These are phyloP conservation scores for Leptopterna dolabrata DNA, from an alignment of 2,888 invertebrate species.

Conservation along the genomic window DNA sequence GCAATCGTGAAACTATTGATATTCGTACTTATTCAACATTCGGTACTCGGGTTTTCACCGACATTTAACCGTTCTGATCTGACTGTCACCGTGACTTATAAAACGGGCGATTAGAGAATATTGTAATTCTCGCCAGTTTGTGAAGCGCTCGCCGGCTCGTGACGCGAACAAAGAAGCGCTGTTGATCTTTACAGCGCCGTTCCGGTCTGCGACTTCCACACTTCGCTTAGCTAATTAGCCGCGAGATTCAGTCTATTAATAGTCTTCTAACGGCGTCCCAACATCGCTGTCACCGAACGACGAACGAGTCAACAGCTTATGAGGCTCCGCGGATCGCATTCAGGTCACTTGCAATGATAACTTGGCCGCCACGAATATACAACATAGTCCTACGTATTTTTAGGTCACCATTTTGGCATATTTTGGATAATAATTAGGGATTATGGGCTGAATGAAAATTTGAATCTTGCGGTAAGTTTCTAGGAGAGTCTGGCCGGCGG, in stretches of 20 bases:
- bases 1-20: too few relatives aligned
- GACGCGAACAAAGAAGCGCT: conserved; percentile 1
- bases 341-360: too few relatives aligned
- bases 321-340: neutral
- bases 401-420: too few relatives aligned
- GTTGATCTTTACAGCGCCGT: neutral
- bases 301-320: neutral
- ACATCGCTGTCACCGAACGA: neutral
- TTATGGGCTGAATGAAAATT: too few relatives aligned
- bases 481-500: too few relatives aligned
- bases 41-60: too few relatives aligned
- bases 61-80: too few relatives aligned
- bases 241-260: neutral
- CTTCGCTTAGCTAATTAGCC: conserved; percentile 1
- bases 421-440: too few relatives aligned
- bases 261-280: neutral
- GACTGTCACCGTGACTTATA: neutral
- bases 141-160: neutral
- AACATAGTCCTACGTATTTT: too few relatives aligned
- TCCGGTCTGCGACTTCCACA: neutral
- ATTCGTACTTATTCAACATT: too few relatives aligned
- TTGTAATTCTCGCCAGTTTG: neutral
- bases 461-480: too few relatives aligned
- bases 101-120: neutral
- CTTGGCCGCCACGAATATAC: too few relatives aligned